phyloP scores from a whole-genome alignment of 2,113 vertebrate species.

The Electrona antarctica region DNA sequence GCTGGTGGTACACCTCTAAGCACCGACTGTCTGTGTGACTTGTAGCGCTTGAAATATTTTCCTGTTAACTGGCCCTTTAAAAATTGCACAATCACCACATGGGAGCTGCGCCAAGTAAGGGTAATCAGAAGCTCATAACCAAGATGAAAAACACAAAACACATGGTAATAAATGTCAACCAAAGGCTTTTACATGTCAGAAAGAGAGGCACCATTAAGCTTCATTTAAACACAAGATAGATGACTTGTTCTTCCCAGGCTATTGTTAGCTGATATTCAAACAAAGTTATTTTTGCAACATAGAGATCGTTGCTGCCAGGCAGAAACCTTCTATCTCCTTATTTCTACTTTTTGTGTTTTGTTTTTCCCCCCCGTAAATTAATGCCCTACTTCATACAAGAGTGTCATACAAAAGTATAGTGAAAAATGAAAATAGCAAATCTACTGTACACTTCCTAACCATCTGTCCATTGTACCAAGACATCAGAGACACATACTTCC shows the following conservation, averaged over 20 bases:
- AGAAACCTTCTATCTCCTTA: too few relatives aligned
- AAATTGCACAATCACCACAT: constrained; percentile 31
- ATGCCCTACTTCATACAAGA: too few relatives aligned
- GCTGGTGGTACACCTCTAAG: constrained; percentile 49
- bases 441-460: too few relatives aligned
- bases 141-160: constrained; percentile 17
- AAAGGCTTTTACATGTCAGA: constrained; percentile 37
- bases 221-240: constrained; percentile 54
- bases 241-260: constrained; percentile 35
- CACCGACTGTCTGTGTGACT: constrained; percentile 2
- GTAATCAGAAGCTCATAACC: constrained; percentile 34
- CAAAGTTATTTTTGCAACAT: constrained; percentile 13
- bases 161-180: constrained; percentile 29
- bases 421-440: too few relatives aligned
- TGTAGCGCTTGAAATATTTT: background rate
- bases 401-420: too few relatives aligned
- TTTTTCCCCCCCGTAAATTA: too few relatives aligned
- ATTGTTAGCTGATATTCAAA: constrained; percentile 46
- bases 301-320: too few relatives aligned
- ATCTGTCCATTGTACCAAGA: too few relatives aligned
- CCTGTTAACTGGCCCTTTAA: constrained; percentile 30
- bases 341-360: too few relatives aligned
- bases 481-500: too few relatives aligned
- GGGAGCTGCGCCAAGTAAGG: constrained; percentile 38
- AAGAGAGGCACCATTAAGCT: constrained; percentile 12